A percentile compares a stretch with the other conserved stretches of the same genome.
Conservation (phyloP, 2,113 vertebrate species). For the Turdus rufiventris region DNA sequence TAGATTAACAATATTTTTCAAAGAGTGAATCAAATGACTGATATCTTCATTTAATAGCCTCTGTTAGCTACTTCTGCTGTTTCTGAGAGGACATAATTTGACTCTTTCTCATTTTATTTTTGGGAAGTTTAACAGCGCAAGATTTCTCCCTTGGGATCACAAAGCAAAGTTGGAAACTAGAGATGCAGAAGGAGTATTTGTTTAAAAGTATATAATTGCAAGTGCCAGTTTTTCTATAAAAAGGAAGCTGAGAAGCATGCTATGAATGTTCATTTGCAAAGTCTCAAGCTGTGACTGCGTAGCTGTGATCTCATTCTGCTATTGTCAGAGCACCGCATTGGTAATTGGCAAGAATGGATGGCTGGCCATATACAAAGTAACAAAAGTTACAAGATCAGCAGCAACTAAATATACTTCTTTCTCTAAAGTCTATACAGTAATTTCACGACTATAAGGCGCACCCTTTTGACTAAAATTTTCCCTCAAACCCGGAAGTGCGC, state of each 20-base stretch:
- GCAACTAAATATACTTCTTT: slow-evolving; percentile 29
- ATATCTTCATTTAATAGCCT: slow-evolving; percentile 35
- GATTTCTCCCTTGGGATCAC: not conserved
- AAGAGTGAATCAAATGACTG: not conserved
- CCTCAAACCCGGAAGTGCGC: no score
- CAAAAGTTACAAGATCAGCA: slow-evolving; percentile 50
- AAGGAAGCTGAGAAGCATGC: slow-evolving; percentile 45
- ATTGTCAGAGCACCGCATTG: slow-evolving; percentile 28
- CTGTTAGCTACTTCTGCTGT: not conserved
- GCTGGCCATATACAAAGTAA: slow-evolving; percentile 32
- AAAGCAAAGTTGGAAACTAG: slow-evolving; percentile 11
- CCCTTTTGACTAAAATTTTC: no score
- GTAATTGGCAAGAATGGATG: slow-evolving; percentile 62
- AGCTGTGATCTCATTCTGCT: slow-evolving; percentile 48
- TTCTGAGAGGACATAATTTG: slow-evolving; percentile 19
- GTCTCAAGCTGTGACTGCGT: slow-evolving; percentile 53
- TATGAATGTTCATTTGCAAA: slow-evolving; percentile 64
- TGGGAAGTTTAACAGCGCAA: not conserved
- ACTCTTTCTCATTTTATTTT: slow-evolving; percentile 23
- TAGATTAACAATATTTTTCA: slow-evolving; percentile 31
- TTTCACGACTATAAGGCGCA: no score
- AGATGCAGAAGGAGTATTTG: slow-evolving; percentile 25
- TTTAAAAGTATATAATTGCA: slow-evolving; percentile 49
- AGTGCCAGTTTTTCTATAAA: slow-evolving; percentile 46
- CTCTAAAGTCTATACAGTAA: not conserved